These are phyloP conservation scores for Nannoperca australis DNA, from an alignment of 2,797 vertebrate genomes.

Conservation along the genomic window DNA sequence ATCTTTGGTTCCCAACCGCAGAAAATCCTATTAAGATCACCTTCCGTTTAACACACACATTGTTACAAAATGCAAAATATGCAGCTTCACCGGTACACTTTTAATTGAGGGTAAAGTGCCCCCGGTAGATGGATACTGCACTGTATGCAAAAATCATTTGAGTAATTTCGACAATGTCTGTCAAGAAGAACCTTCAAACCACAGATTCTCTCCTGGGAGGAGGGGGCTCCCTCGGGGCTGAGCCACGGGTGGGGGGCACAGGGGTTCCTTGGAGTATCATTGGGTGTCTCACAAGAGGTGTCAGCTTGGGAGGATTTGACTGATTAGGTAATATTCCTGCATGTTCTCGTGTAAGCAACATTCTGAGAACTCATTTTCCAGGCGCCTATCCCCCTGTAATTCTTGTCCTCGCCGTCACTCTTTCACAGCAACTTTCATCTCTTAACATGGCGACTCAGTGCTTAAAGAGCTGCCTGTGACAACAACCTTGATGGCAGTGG, in stretches of 20 bases:
- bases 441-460: constrained; percentile 81
- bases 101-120: constrained; percentile 87
- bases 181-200: constrained; percentile 80
- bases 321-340: constrained; percentile 89
- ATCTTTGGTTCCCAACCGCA: constrained; percentile 87
- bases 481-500: constrained; percentile 85
- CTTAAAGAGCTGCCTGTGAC: constrained; percentile 82
- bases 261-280: constrained; percentile 73
- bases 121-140: constrained; percentile 71
- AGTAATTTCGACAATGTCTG: constrained; percentile 82
- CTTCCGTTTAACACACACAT: constrained; percentile 87
- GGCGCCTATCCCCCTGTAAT: constrained; percentile 80
- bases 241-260: constrained; percentile 73
- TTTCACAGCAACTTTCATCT: constrained; percentile 81
- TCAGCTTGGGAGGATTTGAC: constrained; percentile 88
- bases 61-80: constrained; percentile 88
- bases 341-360: constrained; percentile 89
- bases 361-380: constrained; percentile 84
- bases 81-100: constrained; percentile 81
- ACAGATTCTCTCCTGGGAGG: constrained; percentile 75
- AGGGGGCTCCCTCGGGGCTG: constrained; percentile 81
- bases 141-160: constrained; percentile 82
- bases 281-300: constrained; percentile 82
- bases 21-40: constrained; percentile 90
- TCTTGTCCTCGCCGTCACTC: constrained; percentile 74